A percentile compares a stretch with the other conserved stretches of the same genome.
Evolutionary conservation across 2,113 vertebrate genomes (phyloP).

Genomic region (Cygnus atratus): DNA sequence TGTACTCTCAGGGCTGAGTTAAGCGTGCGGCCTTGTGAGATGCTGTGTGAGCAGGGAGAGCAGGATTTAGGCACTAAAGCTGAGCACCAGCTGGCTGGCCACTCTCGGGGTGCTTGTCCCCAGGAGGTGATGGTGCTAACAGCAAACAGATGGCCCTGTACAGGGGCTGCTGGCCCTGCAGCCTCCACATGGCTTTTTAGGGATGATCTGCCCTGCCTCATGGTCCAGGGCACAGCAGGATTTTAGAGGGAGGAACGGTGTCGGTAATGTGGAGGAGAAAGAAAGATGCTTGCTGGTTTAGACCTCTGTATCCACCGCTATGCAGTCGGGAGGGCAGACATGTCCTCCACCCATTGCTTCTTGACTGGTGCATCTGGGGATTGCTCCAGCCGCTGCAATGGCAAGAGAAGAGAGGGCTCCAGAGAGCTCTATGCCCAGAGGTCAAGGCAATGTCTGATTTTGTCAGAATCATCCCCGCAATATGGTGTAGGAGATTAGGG

Average conservation of each 20-base stretch:
- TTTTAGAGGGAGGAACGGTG: background rate
- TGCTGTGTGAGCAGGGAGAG: background rate
- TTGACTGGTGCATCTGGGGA: background rate
- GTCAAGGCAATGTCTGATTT: background rate
- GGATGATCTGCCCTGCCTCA: rapidly evolving
- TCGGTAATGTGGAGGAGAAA: background rate
- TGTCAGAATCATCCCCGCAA: background rate
- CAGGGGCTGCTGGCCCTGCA: background rate
- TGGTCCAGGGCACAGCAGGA: background rate
- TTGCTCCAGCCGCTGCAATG: background rate
- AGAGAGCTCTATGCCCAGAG: background rate
- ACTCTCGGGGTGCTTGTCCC: background rate
- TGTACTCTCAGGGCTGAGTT: background rate
- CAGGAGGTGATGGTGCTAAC: background rate
- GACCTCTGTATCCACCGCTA: rapidly evolving
- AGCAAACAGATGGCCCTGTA: background rate
- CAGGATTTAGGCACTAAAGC: background rate
- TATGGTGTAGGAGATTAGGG: background rate
- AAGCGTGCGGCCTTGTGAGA: background rate
- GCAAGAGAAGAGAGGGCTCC: background rate
- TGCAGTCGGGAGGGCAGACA: background rate
- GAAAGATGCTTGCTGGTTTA: background rate
- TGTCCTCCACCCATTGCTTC: background rate
- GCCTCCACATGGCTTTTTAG: background rate
- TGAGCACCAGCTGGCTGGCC: background rate